A percentile compares a stretch with the other conserved stretches of the same genome.
Evolutionary conservation across 2,888 invertebrate species (phyloP).

Genomic region (Spatulosminthurus flaviceps): DNA sequence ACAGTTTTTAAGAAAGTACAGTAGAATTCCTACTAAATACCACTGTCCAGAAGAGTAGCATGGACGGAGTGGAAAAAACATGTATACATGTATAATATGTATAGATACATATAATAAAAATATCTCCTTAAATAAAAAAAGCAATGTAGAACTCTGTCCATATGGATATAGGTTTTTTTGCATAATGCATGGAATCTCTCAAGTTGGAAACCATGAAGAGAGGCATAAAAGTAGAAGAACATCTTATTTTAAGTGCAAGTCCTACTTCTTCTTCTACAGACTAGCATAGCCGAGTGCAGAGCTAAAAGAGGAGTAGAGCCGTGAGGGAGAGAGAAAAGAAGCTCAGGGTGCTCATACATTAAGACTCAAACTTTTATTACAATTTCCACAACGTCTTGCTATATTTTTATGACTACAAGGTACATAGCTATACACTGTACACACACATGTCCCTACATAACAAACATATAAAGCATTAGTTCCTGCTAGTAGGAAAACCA

Average conservation of each 20-base stretch:
- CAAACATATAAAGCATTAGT: too few relatives aligned
- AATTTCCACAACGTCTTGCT: background rate
- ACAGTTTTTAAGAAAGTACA: too few relatives aligned
- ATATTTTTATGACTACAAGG: background rate
- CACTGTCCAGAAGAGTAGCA: too few relatives aligned
- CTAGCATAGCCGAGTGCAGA: too few relatives aligned
- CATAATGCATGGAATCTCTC: background rate
- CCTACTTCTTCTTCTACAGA: background rate
- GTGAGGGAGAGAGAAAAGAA: too few relatives aligned
- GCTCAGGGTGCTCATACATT: conserved; percentile 15
- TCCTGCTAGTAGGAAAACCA: too few relatives aligned
- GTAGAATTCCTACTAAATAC: too few relatives aligned
- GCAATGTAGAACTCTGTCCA: background rate
- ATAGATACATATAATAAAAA: too few relatives aligned
- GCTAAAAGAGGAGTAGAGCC: background rate
- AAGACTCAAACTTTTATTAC: conserved; percentile 29
- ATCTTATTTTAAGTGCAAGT: conserved; percentile 5
- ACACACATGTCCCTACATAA: background rate
- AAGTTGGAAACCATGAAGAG: background rate
- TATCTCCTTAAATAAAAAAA: too few relatives aligned
- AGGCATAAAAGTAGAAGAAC: background rate
- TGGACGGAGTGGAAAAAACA: too few relatives aligned
- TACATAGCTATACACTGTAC: background rate
- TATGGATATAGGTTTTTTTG: background rate
- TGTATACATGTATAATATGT: too few relatives aligned